Evolutionary conservation across 2,113 vertebrate genomes (phyloP).

Genomic region (Laterallus jamaicensis): DNA sequence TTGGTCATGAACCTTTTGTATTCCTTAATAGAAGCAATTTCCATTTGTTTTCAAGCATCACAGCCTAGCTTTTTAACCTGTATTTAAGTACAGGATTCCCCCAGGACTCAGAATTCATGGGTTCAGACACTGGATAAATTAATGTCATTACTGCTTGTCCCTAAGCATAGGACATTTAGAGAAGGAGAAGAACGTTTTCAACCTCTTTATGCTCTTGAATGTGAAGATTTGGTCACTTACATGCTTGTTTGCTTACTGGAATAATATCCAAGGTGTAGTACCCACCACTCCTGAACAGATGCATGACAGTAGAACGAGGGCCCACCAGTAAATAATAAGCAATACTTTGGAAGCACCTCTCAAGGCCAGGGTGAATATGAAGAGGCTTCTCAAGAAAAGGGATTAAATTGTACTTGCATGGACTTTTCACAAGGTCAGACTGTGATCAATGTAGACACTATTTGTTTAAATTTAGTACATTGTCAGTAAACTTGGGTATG

Average conservation of each 20-base stretch:
- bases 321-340: background rate
- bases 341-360: background rate
- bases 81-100: background rate
- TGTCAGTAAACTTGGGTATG: background rate
- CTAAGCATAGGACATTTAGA: background rate
- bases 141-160: background rate
- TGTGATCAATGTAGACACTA: background rate
- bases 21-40: conserved; percentile 10
- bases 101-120: background rate
- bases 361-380: background rate
- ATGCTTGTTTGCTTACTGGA: conserved; percentile 33
- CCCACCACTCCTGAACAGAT: background rate
- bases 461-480: background rate
- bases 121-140: background rate
- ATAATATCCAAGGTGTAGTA: background rate
- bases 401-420: background rate
- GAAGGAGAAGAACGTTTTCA: background rate
- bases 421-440: background rate
- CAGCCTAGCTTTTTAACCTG: background rate
- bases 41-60: conserved; percentile 5
- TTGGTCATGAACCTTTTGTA: background rate
- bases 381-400: background rate
- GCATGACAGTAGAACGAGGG: background rate
- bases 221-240: conserved; percentile 15
- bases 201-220: background rate